Evolutionary conservation across 2,888 invertebrate species (phyloP).

Genomic region (Elmis aenea): DNA sequence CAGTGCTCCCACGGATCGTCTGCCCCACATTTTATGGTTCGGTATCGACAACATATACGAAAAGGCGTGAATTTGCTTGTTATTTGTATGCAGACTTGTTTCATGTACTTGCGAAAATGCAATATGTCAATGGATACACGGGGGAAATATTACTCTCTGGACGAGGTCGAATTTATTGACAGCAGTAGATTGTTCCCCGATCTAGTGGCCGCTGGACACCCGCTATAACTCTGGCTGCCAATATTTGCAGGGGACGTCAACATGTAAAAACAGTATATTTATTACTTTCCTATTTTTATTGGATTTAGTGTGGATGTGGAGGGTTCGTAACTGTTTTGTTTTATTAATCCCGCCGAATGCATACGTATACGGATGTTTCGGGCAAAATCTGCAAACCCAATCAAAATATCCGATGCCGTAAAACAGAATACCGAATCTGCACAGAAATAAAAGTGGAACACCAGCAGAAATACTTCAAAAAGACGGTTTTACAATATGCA

Average conservation of each 20-base stretch:
- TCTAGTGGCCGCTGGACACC: slow-evolving; percentile 44
- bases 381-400: too few relatives aligned
- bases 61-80: slow-evolving; percentile 29
- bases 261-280: slow-evolving; percentile 27
- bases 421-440: too few relatives aligned
- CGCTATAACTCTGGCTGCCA: slow-evolving; percentile 42
- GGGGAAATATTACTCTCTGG: slow-evolving; percentile 47
- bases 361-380: too few relatives aligned
- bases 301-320: slow-evolving; percentile 27
- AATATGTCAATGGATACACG: slow-evolving; percentile 41
- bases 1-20: slow-evolving; percentile 36
- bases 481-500: too few relatives aligned
- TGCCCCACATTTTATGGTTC: slow-evolving; percentile 38
- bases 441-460: too few relatives aligned
- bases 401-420: too few relatives aligned
- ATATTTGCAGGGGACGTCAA: slow-evolving; percentile 34
- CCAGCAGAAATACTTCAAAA: too few relatives aligned
- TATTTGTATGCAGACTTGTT: slow-evolving; percentile 36
- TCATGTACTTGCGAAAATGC: slow-evolving; percentile 39
- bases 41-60: slow-evolving; percentile 26
- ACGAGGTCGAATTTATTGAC: slow-evolving; percentile 45
- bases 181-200: slow-evolving; percentile 47
- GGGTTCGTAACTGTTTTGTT: too few relatives aligned
- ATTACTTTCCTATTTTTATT: slow-evolving; percentile 28
- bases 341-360: too few relatives aligned